Evolutionary conservation across 2,113 vertebrate species (phyloP), one percentile per base, ranked within the genome.

Genomic region (Amblyornis subalaris): DNA sequence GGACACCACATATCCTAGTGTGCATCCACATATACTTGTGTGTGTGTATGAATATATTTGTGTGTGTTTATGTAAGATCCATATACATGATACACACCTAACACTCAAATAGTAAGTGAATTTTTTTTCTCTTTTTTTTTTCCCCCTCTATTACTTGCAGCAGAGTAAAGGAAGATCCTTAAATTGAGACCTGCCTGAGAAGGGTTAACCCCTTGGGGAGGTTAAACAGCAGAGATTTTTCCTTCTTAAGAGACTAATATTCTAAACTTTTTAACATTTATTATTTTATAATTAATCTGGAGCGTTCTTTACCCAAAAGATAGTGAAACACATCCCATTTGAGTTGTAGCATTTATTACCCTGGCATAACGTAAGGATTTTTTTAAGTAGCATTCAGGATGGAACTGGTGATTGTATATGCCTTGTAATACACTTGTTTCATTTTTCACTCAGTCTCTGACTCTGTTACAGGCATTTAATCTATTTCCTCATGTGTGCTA

Each of bases 31-130:
- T 7, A 5, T 2, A 6, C 6, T 14, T 65, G 17, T 25, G 42
- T 33, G 10, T 53, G 12, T 79, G 10, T 29, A 3, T 6, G 2
- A 50, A 5, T 14, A 0, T 73, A 24, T n/a, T 61, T 70, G 6
- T 5, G 4, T 72, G 28, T 88, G 16, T 48, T 60, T 76, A 6
- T 60, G 3, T 6, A 58, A 26, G 24, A 60, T 2, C 26, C 22
- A 10, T 8, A 3, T 7, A 21, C 11, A 3, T 71, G 23, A 1
- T 31, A 8, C 9, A 18, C 8, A 2, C 3, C 10, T 38, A 33
- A 8, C 5, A 70, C 15, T 26, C 13, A 24, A 2, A 13, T 35
- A 10, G 51, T 12, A 22, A 2, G 1, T 53, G 5, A 14, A 12
- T 14, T 69, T 57, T 50, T n/a, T n/a, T 31, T 50, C 60, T 62